Conservation (phyloP, 2,888 invertebrate genomes). For the Cheilosia variabilis region DNA sequence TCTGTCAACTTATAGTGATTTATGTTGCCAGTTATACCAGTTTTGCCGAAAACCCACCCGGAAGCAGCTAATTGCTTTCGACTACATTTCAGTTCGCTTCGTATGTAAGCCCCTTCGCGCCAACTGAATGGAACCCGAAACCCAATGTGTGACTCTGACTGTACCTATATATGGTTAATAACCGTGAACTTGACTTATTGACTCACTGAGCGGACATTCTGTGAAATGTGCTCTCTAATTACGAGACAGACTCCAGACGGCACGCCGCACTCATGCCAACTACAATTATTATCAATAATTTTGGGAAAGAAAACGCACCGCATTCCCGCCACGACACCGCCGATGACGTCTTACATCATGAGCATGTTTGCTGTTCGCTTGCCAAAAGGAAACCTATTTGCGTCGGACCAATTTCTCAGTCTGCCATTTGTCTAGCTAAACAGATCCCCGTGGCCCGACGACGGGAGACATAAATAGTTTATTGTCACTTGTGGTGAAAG, state of each 20-base stretch:
- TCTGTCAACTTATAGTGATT: background rate
- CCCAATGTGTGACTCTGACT: background rate
- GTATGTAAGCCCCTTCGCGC: background rate
- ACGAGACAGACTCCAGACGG: slow-evolving; percentile 52
- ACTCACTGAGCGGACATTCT: slow-evolving; percentile 5
- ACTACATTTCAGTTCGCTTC: background rate
- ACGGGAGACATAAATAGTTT: slow-evolving; percentile 50
- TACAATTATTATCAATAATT: slow-evolving; percentile 41
- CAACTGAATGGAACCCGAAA: background rate
- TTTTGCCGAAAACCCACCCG: slow-evolving; percentile 5
- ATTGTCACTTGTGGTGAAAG: slow-evolving; percentile 65
- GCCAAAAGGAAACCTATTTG: slow-evolving; percentile 58
- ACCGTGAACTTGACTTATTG: slow-evolving; percentile 50
- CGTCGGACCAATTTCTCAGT: slow-evolving; percentile 61
- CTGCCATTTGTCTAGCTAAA: slow-evolving; percentile 72
- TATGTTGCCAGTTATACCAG: slow-evolving; percentile 23
- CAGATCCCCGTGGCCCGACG: slow-evolving; percentile 2
- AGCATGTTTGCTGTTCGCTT: slow-evolving; percentile 28
- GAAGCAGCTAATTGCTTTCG: slow-evolving; percentile 16
- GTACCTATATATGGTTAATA: background rate
- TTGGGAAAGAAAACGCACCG: background rate
- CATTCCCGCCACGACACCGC: too few species aligned
- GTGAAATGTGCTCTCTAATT: slow-evolving; percentile 32
- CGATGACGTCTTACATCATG: slow-evolving; percentile 22
- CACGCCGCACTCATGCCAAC: slow-evolving; percentile 30